Percentiles rank a stretch among this genome's conserved stretches.
Conservation (phyloP, 2,113 vertebrate genomes). For the Brachyhypopomus occidentalis region DNA sequence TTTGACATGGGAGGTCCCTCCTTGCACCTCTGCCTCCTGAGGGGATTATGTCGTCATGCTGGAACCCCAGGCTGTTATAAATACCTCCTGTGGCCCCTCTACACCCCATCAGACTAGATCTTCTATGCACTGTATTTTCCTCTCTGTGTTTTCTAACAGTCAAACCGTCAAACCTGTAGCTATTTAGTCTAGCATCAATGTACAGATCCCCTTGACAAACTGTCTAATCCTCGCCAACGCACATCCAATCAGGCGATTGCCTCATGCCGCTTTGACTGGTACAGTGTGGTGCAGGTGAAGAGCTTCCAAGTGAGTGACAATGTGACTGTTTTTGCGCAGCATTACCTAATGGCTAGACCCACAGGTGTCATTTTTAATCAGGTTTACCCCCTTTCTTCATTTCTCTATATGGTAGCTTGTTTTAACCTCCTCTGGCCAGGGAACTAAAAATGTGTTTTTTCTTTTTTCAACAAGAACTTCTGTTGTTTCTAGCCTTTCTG, state of each 20-base stretch:
- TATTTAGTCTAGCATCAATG: conserved; percentile 58
- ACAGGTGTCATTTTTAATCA: not conserved
- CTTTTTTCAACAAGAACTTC: conserved; percentile 33
- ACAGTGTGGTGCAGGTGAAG: conserved; percentile 66
- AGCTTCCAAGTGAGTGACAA: conserved; percentile 49
- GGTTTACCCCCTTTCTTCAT: not conserved
- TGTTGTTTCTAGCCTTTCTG: conserved; percentile 1
- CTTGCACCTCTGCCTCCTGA: conserved; percentile 48
- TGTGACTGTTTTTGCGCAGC: conserved; percentile 37
- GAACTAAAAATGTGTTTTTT: conserved; percentile 10
- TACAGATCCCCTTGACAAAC: conserved; percentile 66
- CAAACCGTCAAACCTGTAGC: conserved; percentile 52
- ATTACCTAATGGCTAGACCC: conserved; percentile 33
- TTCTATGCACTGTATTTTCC: conserved; percentile 60
- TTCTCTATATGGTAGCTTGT: not conserved
- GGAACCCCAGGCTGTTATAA: conserved; percentile 76
- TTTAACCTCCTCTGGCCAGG: not conserved
- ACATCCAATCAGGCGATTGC: conserved; percentile 54
- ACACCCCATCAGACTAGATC: conserved; percentile 75
- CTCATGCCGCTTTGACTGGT: conserved; percentile 71
- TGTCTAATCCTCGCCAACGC: conserved; percentile 57
- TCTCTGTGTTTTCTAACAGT: conserved; percentile 64
- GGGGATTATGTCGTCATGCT: conserved; percentile 73
- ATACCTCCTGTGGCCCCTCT: conserved; percentile 72
- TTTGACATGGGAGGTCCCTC: conserved; percentile 67